A percentile compares a stretch with the other conserved stretches of the same genome.
Conservation (phyloP, 2,888 invertebrate species). For the Cryptophagus acutangulus region DNA sequence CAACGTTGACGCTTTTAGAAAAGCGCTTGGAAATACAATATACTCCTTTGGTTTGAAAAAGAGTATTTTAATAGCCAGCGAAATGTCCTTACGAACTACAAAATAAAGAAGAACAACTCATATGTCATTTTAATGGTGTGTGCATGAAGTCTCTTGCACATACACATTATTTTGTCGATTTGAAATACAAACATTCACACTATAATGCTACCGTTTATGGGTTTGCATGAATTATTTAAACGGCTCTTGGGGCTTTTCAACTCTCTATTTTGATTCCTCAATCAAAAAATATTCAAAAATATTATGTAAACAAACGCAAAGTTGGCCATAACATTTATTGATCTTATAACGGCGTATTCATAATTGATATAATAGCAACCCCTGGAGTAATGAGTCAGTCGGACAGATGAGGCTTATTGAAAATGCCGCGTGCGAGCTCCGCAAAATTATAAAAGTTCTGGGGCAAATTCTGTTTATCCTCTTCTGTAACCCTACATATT, state of each 20-base stretch:
- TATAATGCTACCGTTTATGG: constrained; percentile 35
- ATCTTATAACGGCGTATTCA: constrained; percentile 32
- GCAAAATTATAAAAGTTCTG: constrained; percentile 21
- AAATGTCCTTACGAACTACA: constrained; percentile 20
- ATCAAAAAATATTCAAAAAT: no score
- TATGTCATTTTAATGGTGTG: constrained; percentile 38
- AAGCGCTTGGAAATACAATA: no score
- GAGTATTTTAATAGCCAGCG: not conserved
- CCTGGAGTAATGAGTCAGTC: constrained; percentile 45
- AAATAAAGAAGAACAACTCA: constrained; percentile 27
- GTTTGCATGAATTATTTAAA: constrained; percentile 30
- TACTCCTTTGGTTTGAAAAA: no score
- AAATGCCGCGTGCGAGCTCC: constrained; percentile 15
- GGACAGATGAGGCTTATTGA: constrained; percentile 30
- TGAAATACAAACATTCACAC: constrained; percentile 34
- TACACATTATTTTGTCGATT: constrained; percentile 34
- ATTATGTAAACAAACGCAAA: not conserved
- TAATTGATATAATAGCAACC: constrained; percentile 45
- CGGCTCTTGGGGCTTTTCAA: no score
- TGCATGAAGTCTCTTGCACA: constrained; percentile 36
- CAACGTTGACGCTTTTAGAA: no score
- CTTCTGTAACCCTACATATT: constrained; percentile 21
- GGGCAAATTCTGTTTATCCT: constrained; percentile 21
- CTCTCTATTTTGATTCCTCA: no score
- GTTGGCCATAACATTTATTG: constrained; percentile 10